Base-by-base conservation (phyloP, 2,797 vertebrate species). In the Rhyacichthys aspro region DNA sequence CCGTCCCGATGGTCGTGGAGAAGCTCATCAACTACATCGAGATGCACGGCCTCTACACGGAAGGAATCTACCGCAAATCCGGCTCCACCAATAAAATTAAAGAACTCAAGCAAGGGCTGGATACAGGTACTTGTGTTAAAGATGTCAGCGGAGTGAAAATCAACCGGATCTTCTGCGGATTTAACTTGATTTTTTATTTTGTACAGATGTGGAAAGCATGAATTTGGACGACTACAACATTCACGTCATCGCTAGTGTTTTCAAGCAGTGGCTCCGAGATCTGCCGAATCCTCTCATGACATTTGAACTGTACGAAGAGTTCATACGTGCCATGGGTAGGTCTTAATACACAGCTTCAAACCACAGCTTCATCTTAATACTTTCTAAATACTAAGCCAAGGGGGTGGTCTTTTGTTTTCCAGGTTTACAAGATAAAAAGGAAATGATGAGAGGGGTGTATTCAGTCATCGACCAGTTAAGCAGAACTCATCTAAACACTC, bases 21-120 rank as follows among this genome's bases (percentile, higher is more conserved):
- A 99, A 98, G 70, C 95, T 99, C 8, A 98, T 97, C 85, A 98
- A 96, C 89, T 98, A 99, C 85, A 99, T 99, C 0, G 97, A 99
- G 88, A 98, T 99, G 95, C 98, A 99, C 0, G 98, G 97, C 63
- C 91, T 99, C 16, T 99, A 99, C 90, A 98, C 96, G 0, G 98
- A 99, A 70, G 98, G 98, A 59, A 99, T 99, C 84, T 99, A 98
- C 85, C 92, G 98, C 23, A 99, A 99, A 59, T 95, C 98, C 0
- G 98, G 98, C 0, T 98, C 97, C 68, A 93, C 94, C 79, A 99
- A 98, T 88, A 99, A 99, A 84, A 97, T 98, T 43, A 98, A 95
- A 79, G 97, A 99, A 62, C 94, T 99, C 33, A 95, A 97, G 55
- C 93, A 93, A 70, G 94, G 95, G 43, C 93, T 98, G 0, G 97